Percentiles rank a stretch among this genome's conserved stretches.
Evolutionary conservation across 2,797 vertebrate species (phyloP).

Genomic region (Alexandromys oeconomus): DNA sequence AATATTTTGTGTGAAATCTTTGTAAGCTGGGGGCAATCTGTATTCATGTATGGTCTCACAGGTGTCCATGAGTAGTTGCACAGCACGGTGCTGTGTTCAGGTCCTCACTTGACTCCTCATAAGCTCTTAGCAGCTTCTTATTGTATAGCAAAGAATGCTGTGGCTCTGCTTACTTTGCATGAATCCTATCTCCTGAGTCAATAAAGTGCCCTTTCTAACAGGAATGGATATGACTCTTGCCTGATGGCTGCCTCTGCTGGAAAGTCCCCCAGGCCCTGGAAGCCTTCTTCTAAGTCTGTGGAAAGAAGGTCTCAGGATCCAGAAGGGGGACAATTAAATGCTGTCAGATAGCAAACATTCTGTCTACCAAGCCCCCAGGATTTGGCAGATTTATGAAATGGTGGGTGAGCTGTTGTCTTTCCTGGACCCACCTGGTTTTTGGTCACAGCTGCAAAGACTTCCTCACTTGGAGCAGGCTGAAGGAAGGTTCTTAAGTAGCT

Average conservation of each 20-base stretch:
- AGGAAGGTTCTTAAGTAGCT: no score
- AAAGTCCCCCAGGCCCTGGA: conserved; percentile 12
- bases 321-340: background rate
- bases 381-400: background rate
- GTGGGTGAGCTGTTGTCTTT: background rate
- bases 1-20: background rate
- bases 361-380: background rate
- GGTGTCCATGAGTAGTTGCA: no score
- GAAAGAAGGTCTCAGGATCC: conserved; percentile 49
- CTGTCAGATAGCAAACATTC: conserved; percentile 29
- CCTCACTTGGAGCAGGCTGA: background rate
- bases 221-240: background rate
- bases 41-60: background rate
- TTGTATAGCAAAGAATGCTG: fast-evolving
- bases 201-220: background rate
- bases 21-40: background rate
- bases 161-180: background rate
- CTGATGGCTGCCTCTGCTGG: background rate
- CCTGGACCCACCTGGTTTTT: background rate
- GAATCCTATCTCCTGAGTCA: background rate
- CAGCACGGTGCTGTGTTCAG: no score
- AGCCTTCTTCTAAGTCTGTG: background rate
- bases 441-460: background rate
- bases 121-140: background rate
- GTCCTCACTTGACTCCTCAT: fast-evolving